Conservation (phyloP, 2,888 invertebrate species). For the Phymatocera aterrima region DNA sequence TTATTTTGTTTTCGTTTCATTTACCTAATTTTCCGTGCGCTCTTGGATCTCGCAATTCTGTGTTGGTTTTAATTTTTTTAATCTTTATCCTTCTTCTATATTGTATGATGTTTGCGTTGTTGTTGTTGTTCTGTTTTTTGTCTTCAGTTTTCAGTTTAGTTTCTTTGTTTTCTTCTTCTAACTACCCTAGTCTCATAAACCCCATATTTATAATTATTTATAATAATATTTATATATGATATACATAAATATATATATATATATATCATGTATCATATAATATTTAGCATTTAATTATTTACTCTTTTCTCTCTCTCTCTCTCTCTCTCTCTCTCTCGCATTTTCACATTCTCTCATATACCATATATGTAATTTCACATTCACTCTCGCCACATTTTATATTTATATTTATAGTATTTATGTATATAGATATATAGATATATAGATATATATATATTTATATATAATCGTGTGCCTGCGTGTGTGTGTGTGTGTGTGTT, state of each 20-base stretch:
- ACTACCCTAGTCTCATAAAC: constrained; percentile 69
- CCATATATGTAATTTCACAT: constrained; percentile 62
- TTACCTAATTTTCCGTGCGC: constrained; percentile 31
- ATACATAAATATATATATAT: constrained; percentile 69
- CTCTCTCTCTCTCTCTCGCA: constrained; percentile 56
- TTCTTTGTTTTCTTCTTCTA: constrained; percentile 47
- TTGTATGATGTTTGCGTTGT: neutral
- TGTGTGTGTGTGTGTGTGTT: constrained; percentile 74
- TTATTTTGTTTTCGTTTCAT: constrained; percentile 5
- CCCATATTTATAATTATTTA: constrained; percentile 74
- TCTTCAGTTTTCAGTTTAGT: neutral
- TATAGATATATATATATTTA: constrained; percentile 61
- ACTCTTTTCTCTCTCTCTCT: constrained; percentile 61
- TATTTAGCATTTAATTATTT: constrained; percentile 73
- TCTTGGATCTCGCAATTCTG: neutral
- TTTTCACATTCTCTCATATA: constrained; percentile 2
- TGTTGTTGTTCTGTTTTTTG: neutral
- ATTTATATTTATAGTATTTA: too few species aligned
- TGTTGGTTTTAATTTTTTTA: too few species aligned
- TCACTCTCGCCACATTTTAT: too few species aligned
- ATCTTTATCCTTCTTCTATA: too few species aligned
- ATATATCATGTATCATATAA: constrained; percentile 71
- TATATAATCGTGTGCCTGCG: constrained; percentile 74
- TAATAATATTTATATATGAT: constrained; percentile 71
- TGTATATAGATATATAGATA: constrained; percentile 46